These are phyloP conservation scores for Thecocarcelia acutangulata DNA, from an alignment of 2,888 invertebrate genomes.

Conservation along the genomic window DNA sequence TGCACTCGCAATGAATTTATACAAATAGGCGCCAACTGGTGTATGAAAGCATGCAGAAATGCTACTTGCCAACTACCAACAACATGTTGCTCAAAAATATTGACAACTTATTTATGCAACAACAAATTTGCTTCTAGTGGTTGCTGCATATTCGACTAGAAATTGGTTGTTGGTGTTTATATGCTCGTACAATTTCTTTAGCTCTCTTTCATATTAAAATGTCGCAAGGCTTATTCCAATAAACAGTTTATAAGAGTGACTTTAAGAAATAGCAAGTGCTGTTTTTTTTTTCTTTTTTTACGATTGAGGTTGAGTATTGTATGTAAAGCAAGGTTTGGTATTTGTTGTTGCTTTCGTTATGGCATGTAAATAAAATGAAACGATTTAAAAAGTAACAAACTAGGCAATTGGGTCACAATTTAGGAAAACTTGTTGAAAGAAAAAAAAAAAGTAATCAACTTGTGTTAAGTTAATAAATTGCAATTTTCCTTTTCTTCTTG, in stretches of 20 bases:
- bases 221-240: slow-evolving; percentile 54
- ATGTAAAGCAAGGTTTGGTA: slow-evolving; percentile 19
- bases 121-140: slow-evolving; percentile 19
- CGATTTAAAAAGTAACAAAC: slow-evolving; percentile 67
- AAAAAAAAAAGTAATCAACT: slow-evolving; percentile 46
- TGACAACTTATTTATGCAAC: slow-evolving; percentile 60
- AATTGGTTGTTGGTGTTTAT: slow-evolving; percentile 24
- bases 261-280: slow-evolving; percentile 37
- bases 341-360: slow-evolving; percentile 54
- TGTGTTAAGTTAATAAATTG: slow-evolving; percentile 37
- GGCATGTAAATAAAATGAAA: slow-evolving; percentile 70
- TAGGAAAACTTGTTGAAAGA: slow-evolving; percentile 78
- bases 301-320: neutral
- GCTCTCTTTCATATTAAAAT: slow-evolving; percentile 50
- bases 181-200: slow-evolving; percentile 36
- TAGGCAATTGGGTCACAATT: slow-evolving; percentile 81
- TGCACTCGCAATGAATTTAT: slow-evolving; percentile 6
- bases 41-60: slow-evolving; percentile 13
- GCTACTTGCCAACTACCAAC: slow-evolving; percentile 25
- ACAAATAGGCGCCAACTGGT: slow-evolving; percentile 37
- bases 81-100: slow-evolving; percentile 37
- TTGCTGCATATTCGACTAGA: slow-evolving; percentile 18
- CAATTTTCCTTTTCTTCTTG: slow-evolving; percentile 2
- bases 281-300: slow-evolving; percentile 1
- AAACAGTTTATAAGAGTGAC: slow-evolving; percentile 18